Percentiles rank a stretch among this genome's conserved stretches.
phyloP scores from a whole-genome alignment of 2,888 invertebrate species.

The Lucinisca nassula region DNA sequence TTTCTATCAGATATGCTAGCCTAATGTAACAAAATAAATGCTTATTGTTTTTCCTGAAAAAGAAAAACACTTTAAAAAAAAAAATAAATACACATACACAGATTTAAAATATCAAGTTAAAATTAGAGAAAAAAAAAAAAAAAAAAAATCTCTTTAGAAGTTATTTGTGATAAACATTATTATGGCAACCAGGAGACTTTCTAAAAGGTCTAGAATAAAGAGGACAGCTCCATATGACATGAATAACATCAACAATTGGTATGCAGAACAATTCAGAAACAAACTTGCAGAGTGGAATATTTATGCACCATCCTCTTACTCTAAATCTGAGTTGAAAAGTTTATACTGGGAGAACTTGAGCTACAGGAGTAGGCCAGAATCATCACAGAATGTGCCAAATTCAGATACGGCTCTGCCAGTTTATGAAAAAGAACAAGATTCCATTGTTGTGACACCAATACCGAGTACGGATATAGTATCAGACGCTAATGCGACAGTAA shows the following conservation, averaged over 20 bases:
- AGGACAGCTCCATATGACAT: background rate
- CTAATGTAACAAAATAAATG: too few relatives aligned
- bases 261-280: background rate
- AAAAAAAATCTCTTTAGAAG: too few relatives aligned
- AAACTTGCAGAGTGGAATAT: slow-evolving; percentile 3
- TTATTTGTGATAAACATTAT: too few relatives aligned
- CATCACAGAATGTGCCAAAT: background rate
- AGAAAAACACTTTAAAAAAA: too few relatives aligned
- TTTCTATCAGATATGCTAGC: too few relatives aligned
- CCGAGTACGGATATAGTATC: background rate
- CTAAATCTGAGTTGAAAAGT: background rate
- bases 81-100: too few relatives aligned
- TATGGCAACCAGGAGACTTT: too few relatives aligned
- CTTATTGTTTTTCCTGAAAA: too few relatives aligned
- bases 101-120: too few relatives aligned
- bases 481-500: background rate
- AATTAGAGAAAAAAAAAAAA: too few relatives aligned
- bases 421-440: background rate
- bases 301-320: background rate
- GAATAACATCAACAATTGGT: background rate
- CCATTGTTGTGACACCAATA: background rate
- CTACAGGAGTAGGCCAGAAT: background rate
- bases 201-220: too few relatives aligned
- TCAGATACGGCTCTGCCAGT: background rate
- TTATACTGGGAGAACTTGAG: background rate